Evolutionary conservation across 1,140 invertebrate species (phyloP), one percentile per base, ranked within the genome.

Genomic region (Drosophila albomicans): DNA sequence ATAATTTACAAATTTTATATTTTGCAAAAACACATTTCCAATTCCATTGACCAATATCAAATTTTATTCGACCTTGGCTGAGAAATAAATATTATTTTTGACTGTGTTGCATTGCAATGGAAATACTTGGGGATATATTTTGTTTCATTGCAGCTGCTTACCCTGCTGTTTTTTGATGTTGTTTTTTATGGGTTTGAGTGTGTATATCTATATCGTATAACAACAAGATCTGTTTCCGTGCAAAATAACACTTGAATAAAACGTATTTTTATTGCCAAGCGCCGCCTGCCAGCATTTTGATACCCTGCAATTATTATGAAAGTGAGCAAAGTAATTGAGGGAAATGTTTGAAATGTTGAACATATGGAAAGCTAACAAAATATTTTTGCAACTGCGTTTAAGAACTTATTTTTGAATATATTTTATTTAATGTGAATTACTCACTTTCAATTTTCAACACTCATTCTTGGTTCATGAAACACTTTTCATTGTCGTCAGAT

Each of bases 11-110:
- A 25, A 51, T n/a, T 30, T 13, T 11, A 52, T 32, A 30, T 30
- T 28, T 51, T n/a, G 11, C 20, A 41, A 48, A 20, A 57, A 71
- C 63, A 43, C 15, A 16, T 43, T 48, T 8, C 11, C 28, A 46
- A 20, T 49, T 8, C 11, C 28, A 46, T 35, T 49, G 51, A 25
- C 46, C 10, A 25, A 20, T 51, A 54, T 62, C 20, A 56, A 8
- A 38, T 16, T 45, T 30, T 43, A 51, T 51, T 58, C 65, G 51
- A 66, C 69, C 67, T 70, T 70, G 61, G 32, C 16, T 35, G 2
- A 32, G 43, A 54, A 54, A 4, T n/a, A 6, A 25, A 25, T 25
- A 25, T 4, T 4, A 25, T 25, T 13, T 30, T 52, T 52, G 49
- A 6, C 25, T n/a, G n/a, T 30, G 25, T 28, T 52, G 25, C 49